Base-by-base conservation (phyloP, 53 echinoderm and acorn worm genomes). In the Patiria pectinifera region DNA sequence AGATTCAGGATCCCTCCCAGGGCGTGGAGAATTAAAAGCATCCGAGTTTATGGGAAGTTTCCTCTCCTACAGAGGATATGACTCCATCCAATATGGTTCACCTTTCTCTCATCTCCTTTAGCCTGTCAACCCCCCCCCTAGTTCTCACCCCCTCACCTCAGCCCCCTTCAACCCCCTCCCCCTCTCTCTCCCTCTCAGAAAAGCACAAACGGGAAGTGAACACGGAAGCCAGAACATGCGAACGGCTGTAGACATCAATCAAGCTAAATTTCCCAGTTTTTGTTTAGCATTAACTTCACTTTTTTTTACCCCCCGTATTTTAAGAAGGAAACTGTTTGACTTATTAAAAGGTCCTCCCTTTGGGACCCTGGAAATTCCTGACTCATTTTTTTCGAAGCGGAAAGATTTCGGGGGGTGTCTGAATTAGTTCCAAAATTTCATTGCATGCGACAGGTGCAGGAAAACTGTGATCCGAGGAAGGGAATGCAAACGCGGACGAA, bases 371-470 rank as follows among this genome's bases (percentile, higher is more conserved):
- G 53, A 53, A 6, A 45, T 16, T 88, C 78, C 76, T 88, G 88
- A 88, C 88, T 88, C 78, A 88, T 61, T 88, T 87, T 45, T 84
- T 83, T 62, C 18, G 19, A 48, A 70, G 58, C 60, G 86, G 74
- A 72, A 72, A 86, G 69, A 35, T 16, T 9, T 75, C 19, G 18
- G 71, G 5, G 5, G 13, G 43, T 58, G 45, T 21, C 62, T 69
- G 88, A 88, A 78, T 88, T 88, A 88, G 88, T 78, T 88, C 62
- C 78, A 88, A 78, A 88, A 88, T 59, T 45, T 78, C 78, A 88
- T 78, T 88, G 35, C 62, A 78, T 88, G 45, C 44, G 78, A 78
- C 79, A 60, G 88, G 79, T 79, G 45, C n/a, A 46, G 45, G 18
- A 21, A 45, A 66, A 66, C 21, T 7, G 45, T 63, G 66, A 45